Evolutionary conservation across 37 sponge, comb jelly and placozoan genomes (phyloP), one percentile per base, ranked within the genome.

Genomic region (Haliclona indistincta): DNA sequence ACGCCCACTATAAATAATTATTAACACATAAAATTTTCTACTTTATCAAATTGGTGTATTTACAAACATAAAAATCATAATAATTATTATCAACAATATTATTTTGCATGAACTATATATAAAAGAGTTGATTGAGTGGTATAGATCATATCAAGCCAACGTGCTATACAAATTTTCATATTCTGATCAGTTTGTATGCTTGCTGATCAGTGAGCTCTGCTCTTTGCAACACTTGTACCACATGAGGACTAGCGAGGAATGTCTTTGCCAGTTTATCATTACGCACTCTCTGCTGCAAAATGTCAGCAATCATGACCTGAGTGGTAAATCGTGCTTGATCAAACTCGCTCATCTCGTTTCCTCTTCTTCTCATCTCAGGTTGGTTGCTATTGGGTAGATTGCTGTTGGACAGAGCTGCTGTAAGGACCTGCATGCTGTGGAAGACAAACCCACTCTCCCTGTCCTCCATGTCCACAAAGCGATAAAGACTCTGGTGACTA

Each of bases 391-490:
- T 20, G 22, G 28, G 73, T n/a, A n/a, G n/a, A n/a, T n/a, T n/a
- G n/a, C n/a, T n/a, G 56, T 66, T n/a, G 60, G 6, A 8, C 0
- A 58, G 30, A 25, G 77, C 78, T 1, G 77, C 76, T 6, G 44
- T 19, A 26, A 81, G 49, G 36, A 87, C 53, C 56, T 76, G 72
- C 37, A 6, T 37, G 20, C 82, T 75, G 32, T 75, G 81, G 22
- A 71, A 68, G 25, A 74, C 47, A 33, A 64, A 22, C 6, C 26
- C 41, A 2, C 35, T 54, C 2, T 70, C 56, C 1, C 38, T 38
- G 63, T 87, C 87, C 58, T 87, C 81, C 4, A 49, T 35, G 7
- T 75, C 81, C 2, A 82, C 47, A 70, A 87, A 87, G 32, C 76
- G 74, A 47, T 87, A 87, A 5, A 7, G 29, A 40, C 43, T 32